Evolutionary conservation across 2,888 invertebrate species (phyloP), one percentile per base, ranked within the genome.

Genomic region (Luperina testacea): DNA sequence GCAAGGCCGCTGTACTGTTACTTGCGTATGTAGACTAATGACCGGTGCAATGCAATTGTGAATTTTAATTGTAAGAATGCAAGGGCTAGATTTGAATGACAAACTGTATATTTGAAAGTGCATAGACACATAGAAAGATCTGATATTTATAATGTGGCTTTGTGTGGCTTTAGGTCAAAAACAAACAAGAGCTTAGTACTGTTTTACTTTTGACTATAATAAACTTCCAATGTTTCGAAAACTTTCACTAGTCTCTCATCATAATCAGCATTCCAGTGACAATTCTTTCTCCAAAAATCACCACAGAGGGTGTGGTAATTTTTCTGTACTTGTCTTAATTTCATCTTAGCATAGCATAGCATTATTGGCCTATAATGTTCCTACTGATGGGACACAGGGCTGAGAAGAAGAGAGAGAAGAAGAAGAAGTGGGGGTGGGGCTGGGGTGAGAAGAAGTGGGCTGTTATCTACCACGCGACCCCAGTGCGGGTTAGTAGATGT

Each of bases 1-100:
- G 93, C 96, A 96, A 96, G 96, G 96, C 91, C 95, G 93, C 89
- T 89, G 81, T 92, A 92, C 94, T 92, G 93, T 94, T 94, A 94
- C 93, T 92, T 91, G 86, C 88, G 88, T 92, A 93, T 92, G 91
- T 92, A 92, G 93, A 93, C 92, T 92, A 91, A 86, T 91, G 90
- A 89, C 86, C 53, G 68, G 61, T 59, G 57, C 61, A 57, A 42
- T 63, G 76, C 75, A 63, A 89, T 75, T 81, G 51, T 85, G 71
- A 77, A 86, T 82, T 85, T 72, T 86, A 83, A 78, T 76, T 24
- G 6, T 20, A 67, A 67, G n/a, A n/a, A 17, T 45, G 53, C 69
- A 90, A 78, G 76, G 78, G 77, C 85, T 76, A 77, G 17, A 88
- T 80, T 91, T 77, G 69, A 77, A 75, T 82, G 72, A 59, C 63